These are phyloP conservation scores for Psettodes erumei DNA, from an alignment of 2,113 vertebrate species.

Conservation along the genomic window DNA sequence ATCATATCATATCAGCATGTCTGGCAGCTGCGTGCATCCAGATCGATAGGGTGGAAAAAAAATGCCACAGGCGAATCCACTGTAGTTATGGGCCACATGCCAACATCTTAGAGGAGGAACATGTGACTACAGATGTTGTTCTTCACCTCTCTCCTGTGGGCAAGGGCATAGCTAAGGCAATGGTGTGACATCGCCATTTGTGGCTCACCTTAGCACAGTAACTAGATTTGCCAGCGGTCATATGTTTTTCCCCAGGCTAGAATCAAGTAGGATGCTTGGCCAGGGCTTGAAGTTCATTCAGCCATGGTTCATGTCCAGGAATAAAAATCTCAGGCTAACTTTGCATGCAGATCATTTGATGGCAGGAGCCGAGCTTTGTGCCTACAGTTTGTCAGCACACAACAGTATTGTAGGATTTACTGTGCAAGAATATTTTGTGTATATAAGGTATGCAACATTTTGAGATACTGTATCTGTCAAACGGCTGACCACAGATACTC, in stretches of 20 bases:
- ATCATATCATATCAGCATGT: not conserved
- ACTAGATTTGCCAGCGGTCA: conserved; percentile 43
- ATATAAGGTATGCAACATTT: not conserved
- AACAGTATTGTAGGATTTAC: not conserved
- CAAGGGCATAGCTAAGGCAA: conserved; percentile 41
- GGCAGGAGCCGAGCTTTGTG: not conserved
- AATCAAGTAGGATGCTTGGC: conserved; percentile 14
- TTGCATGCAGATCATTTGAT: not conserved
- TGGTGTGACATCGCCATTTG: conserved; percentile 25
- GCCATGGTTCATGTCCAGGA: not conserved
- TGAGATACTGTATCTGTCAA: conserved; percentile 14
- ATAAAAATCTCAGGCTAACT: not conserved
- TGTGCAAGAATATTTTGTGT: not conserved
- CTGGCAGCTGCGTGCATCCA: not conserved
- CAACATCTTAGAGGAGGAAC: conserved; percentile 49
- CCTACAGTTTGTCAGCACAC: too few relatives aligned
- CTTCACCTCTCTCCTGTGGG: conserved; percentile 39
- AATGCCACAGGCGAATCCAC: conserved; percentile 17
- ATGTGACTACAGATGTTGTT: conserved; percentile 47
- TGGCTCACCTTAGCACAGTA: conserved; percentile 35
- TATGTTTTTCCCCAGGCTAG: conserved; percentile 37
- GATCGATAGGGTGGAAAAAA: conserved; percentile 4
- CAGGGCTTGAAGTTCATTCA: conserved; percentile 28
- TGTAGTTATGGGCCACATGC: conserved; percentile 2
- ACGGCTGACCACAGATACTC: not conserved